Base-by-base conservation (phyloP, 2,888 invertebrate species). In the Macrophya alboannulata region DNA sequence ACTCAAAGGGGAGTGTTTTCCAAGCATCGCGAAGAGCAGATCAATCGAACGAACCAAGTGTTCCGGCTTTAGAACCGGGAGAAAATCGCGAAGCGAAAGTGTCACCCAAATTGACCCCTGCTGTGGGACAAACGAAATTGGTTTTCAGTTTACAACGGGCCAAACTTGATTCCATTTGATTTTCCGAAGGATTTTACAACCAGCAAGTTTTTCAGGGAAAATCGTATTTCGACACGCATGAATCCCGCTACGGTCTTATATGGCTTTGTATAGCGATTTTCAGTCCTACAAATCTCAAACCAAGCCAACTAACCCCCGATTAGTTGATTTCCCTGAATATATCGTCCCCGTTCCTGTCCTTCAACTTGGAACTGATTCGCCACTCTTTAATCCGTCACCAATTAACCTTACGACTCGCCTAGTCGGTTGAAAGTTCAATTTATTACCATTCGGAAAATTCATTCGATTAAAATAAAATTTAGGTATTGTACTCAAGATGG, bases 101-200 rank as follows among this genome's bases (percentile, higher is more conserved):
- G 17, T 62, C 59, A 43, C 59, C 79, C 59, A 59, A 62, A 81
- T 77, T 59, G 79, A 81, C 79, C 59, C 79, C 62, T 62, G 79
- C 62, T 81, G 79, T 81, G 62, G 79, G 79, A 81, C 79, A 62
- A 81, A 59, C 59, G 59, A 81, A 81, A 81, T 81, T 81, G 81
- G 62, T 81, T 81, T 81, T 62, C 81, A 81, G 59, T 81, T 81
- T 81, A 59, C 62, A 81, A 81, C 62, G 40, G 62, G 81, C 62
- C n/a, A 62, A 81, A 81, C 81, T 62, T 81, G 62, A 62, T 81
- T 81, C 62, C 81, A 17, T 43, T 81, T 31, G 77, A 77, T 77
- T 77, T 77, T 77, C 77, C 55, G 12, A 51, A 55, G 51, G 77
- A 77, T 81, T 81, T 62, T 81, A 59, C 81, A 21, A 21, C 62